A percentile compares a stretch with the other conserved stretches of the same genome.
Evolutionary conservation across 1,140 invertebrate genomes (phyloP).

Genomic region (Cherax quadricarinatus): DNA sequence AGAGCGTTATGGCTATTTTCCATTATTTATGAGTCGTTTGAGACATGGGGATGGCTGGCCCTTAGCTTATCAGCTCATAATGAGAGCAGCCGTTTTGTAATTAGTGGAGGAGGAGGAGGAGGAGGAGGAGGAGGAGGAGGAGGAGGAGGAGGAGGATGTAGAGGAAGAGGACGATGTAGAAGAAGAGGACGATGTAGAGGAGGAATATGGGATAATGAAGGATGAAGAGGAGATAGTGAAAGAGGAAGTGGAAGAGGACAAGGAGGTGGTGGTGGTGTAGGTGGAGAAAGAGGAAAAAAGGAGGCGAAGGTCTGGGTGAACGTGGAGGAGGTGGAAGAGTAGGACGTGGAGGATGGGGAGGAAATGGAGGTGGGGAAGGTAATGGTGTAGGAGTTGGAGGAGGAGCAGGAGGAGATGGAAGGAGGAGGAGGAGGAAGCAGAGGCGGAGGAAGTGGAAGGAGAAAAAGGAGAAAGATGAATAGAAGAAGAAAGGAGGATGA

Average conservation of each 20-base stretch:
- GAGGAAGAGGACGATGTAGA: not conserved
- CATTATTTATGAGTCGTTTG: too few relatives aligned
- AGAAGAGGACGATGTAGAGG: too few relatives aligned
- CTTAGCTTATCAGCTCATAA: too few relatives aligned
- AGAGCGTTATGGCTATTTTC: too few relatives aligned
- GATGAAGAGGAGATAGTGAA: too few relatives aligned
- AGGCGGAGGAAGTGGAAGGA: slow-evolving; percentile 16
- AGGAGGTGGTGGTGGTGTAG: not conserved
- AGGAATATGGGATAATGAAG: too few relatives aligned
- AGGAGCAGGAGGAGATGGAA: not conserved
- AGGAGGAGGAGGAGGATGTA: too few relatives aligned
- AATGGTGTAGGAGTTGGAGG: not conserved
- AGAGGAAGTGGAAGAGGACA: not conserved
- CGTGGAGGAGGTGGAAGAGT: not conserved
- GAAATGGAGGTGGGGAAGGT: not conserved
- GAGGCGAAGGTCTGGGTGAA: not conserved
- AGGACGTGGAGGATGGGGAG: not conserved
- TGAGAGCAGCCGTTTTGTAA: too few relatives aligned
- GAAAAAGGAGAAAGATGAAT: not conserved
- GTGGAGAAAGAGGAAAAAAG: not conserved
- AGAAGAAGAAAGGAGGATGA: too few relatives aligned
- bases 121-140: too few relatives aligned
- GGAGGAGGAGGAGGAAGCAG: slow-evolving; percentile 26
- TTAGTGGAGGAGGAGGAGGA: too few relatives aligned
- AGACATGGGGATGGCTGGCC: too few relatives aligned